Conservation (phyloP, 1,140 invertebrate species). For the Camponotus floridanus region DNA sequence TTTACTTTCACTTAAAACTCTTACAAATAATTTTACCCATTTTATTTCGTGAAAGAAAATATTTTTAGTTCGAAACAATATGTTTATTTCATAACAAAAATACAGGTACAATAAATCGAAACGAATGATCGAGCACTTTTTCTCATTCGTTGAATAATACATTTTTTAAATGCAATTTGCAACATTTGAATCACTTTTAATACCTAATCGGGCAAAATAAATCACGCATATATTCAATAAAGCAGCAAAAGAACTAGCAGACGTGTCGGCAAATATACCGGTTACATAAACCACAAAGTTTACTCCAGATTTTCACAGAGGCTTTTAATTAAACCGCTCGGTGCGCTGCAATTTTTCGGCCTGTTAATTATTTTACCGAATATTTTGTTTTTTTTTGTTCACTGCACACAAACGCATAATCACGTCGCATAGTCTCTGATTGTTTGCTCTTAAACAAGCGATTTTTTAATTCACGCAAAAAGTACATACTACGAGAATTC, state of each 20-base stretch:
- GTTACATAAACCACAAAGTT: slow-evolving; percentile 23
- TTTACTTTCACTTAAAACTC: neutral
- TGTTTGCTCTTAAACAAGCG: slow-evolving; percentile 53
- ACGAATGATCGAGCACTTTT: neutral
- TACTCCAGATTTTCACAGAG: slow-evolving; percentile 26
- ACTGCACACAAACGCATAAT: neutral
- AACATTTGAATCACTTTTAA: slow-evolving; percentile 3
- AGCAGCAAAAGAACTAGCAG: slow-evolving; percentile 4
- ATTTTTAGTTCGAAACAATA: slow-evolving; percentile 10
- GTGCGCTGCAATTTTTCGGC: slow-evolving; percentile 38
- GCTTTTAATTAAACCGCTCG: slow-evolving; percentile 48
- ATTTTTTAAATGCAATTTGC: neutral
- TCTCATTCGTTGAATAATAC: too few species aligned
- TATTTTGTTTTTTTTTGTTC: slow-evolving; percentile 32
- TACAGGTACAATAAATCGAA: neutral
- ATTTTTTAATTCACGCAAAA: slow-evolving; percentile 38
- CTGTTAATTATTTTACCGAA: slow-evolving; percentile 37
- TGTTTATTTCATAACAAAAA: neutral
- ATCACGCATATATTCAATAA: neutral
- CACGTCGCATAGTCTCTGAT: neutral
- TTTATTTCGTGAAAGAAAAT: neutral
- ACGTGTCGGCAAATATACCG: slow-evolving; percentile 24
- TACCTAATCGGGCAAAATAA: neutral
- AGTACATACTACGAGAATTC: neutral
- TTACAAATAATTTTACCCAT: neutral